Evolutionary conservation across 2,888 invertebrate species (phyloP).

Genomic region (Cantharis rufa): DNA sequence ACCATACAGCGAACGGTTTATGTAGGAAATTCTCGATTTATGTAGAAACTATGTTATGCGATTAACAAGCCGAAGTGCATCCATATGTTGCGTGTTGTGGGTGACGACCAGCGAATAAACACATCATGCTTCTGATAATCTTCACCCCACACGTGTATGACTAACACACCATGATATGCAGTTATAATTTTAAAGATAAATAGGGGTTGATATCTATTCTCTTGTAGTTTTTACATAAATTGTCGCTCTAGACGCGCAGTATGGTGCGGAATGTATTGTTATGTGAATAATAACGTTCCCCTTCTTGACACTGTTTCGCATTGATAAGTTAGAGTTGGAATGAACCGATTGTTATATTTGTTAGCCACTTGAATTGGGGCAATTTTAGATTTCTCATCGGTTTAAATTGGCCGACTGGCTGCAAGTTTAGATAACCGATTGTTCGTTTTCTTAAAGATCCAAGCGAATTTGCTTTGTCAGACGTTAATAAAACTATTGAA

Average conservation of each 20-base stretch:
- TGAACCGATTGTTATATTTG: conserved; percentile 30
- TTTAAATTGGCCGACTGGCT: conserved; percentile 22
- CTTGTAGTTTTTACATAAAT: conserved; percentile 35
- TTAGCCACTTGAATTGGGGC: conserved; percentile 29
- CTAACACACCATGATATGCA: conserved; percentile 52
- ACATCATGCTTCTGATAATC: conserved; percentile 45
- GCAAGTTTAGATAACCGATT: conserved; percentile 18
- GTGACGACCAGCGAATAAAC: conserved; percentile 46
- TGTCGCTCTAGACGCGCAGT: conserved; percentile 29
- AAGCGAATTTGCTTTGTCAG: conserved; percentile 11
- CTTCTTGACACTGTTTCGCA: conserved; percentile 33
- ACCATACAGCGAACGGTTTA: background rate
- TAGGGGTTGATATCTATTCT: conserved; percentile 52
- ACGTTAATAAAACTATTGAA: conserved; percentile 3
- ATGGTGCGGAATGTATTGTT: conserved; percentile 33
- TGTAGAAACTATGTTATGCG: conserved; percentile 10
- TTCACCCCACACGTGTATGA: conserved; percentile 50
- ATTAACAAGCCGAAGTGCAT: conserved; percentile 26
- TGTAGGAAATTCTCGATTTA: conserved; percentile 3
- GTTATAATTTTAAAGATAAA: conserved; percentile 52
- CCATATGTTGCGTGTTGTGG: conserved; percentile 42
- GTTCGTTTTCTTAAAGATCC: conserved; percentile 15
- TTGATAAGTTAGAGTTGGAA: conserved; percentile 34
- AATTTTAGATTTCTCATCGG: conserved; percentile 25
- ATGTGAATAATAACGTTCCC: conserved; percentile 33